A percentile compares a stretch with the other conserved stretches of the same genome.
Evolutionary conservation across 2,888 invertebrate genomes (phyloP).

Genomic region (Beris chalybata): DNA sequence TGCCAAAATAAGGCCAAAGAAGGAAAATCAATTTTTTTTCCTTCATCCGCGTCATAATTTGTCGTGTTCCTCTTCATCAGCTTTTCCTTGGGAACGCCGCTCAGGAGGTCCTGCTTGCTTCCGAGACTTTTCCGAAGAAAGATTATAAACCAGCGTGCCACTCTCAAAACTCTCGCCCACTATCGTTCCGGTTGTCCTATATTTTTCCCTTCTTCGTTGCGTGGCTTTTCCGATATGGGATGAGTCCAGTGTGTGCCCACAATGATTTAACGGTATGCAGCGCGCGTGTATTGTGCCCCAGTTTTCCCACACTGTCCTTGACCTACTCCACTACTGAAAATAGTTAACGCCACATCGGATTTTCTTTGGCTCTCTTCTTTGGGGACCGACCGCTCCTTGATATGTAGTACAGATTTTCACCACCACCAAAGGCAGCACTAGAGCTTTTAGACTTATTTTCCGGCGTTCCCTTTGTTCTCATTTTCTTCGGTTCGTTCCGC

Average conservation of each 20-base stretch:
- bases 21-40: conserved; percentile 29
- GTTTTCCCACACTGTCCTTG: conserved; percentile 55
- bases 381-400: background rate
- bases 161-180: conserved; percentile 1
- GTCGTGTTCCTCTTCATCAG: background rate
- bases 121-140: background rate
- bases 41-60: conserved; percentile 2
- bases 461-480: conserved; percentile 9
- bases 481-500: background rate
- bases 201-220: conserved; percentile 18
- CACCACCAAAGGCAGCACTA: background rate
- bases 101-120: conserved; percentile 5
- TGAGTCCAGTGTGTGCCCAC: conserved; percentile 38
- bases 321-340: conserved; percentile 53
- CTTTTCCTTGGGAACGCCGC: background rate
- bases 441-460: background rate
- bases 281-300: conserved; percentile 48
- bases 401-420: conserved; percentile 1
- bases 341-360: conserved; percentile 26
- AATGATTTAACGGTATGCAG: conserved; percentile 35
- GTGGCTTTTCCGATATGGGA: conserved; percentile 34
- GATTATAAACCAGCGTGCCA: background rate
- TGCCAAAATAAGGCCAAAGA: conserved; percentile 8
- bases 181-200: conserved; percentile 17
- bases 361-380: conserved; percentile 22